These are phyloP conservation scores for Rhinoraja longicauda DNA, from an alignment of 2,797 vertebrate species.

Conservation along the genomic window DNA sequence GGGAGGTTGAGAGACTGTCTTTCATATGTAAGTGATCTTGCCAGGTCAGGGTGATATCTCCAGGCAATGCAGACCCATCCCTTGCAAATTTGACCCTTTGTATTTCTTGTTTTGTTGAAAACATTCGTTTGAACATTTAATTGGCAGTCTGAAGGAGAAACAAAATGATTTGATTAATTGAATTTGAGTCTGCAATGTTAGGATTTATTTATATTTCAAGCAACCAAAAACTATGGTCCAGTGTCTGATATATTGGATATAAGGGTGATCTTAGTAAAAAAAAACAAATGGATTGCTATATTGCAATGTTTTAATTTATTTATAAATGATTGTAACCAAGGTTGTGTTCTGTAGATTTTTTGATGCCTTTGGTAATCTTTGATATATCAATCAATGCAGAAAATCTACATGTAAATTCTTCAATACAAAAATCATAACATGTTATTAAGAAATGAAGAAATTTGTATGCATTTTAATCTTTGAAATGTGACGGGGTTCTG, in stretches of 20 bases:
- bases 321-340: neutral
- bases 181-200: neutral
- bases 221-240: neutral
- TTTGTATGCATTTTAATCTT: neutral
- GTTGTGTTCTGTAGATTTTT: neutral
- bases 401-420: neutral
- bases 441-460: neutral
- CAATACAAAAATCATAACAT: neutral
- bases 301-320: neutral
- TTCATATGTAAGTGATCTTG: neutral
- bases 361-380: neutral
- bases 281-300: neutral
- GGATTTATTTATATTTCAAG: neutral
- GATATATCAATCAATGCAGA: neutral
- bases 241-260: neutral
- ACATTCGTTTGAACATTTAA: neutral
- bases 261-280: neutral
- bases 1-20: neutral
- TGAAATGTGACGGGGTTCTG: neutral
- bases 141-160: neutral
- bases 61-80: neutral
- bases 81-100: neutral
- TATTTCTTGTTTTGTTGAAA: neutral
- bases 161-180: neutral
- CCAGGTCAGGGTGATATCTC: conserved; percentile 21